Evolutionary conservation across 2,113 vertebrate genomes (phyloP), one percentile per base, ranked within the genome.

Genomic region (Rhinichthys klamathensis): DNA sequence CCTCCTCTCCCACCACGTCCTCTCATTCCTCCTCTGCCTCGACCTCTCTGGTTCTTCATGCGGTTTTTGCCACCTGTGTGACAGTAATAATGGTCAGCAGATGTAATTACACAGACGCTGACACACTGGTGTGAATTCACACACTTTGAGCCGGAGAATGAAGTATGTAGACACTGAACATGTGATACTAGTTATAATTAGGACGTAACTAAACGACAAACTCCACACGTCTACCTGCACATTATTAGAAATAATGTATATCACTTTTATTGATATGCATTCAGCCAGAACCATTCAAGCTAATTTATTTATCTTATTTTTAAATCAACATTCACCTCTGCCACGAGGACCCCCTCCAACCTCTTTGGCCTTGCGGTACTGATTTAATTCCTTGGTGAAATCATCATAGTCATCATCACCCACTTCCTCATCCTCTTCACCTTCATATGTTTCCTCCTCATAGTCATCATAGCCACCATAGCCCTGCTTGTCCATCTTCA

Each of bases 331-430:
- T 54, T 83, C 77, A 87, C 88, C 88, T 83, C 87, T 87, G 54
- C 86, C 86, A 63, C 87, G 87, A 15, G 70, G 80, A 65, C 85
- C 84, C 27, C 84, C 54, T 4, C 93, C 93, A 54, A 95, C 97
- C 86, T 98, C 97, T 92, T 98, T 99, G 32, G 96, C 95, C 6
- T 97, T 94, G 74, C 97, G 94, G 86, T 99, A 99, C 86, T 98
- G 96, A 89, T 97, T 97, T 16, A 99, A 94, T 91, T 99, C 97
- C 87, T 98, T 98, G 15, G 96, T 74, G 51, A 98, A 99, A 90
- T 98, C 97, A 0, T 99, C 97, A 0, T 97, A 98, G 7, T 97
- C 97, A 0, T 98, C 97, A 0, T 97, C 96, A 0, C 81, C 95
- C 82, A 96, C 60, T 0, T 98, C 97, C 3, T 97, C 96, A 0